Evolutionary conservation across 2,888 invertebrate species (phyloP), one percentile per base, ranked within the genome.

Genomic region (Xestia xanthographa): DNA sequence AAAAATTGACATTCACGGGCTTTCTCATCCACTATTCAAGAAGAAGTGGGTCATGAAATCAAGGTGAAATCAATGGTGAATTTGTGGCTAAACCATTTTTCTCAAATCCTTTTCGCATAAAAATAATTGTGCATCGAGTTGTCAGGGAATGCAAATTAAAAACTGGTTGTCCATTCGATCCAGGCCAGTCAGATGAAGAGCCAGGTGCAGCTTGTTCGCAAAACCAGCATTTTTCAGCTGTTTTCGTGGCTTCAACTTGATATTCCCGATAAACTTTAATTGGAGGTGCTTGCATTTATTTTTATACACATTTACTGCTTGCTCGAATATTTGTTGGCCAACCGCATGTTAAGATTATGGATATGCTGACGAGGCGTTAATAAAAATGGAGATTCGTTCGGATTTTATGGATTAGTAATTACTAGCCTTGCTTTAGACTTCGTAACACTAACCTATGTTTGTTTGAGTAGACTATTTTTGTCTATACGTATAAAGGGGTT

Each of bases 241-340:
- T 65, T 75, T 75, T 72, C n/a, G n/a, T 50, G 86, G 79, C 74
- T 72, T 29, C 62, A 67, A 56, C 43, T 62, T 77, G 78, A 86
- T 87, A 65, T 74, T 62, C 63, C 53, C 69, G 78, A 86, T 84
- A 80, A 87, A 82, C 65, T 75, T 82, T 79, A 82, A 84, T 86
- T 79, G 66, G 68, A 34, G 62, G 38, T 34, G 50, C n/a, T 62
- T 70, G 66, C 77, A 58, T 80, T 78, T 77, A 81, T 74, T 86
- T 81, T 78, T 82, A 83, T 71, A 79, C 80, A 76, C 68, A 76
- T 72, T 67, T 58, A 78, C 75, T 68, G 80, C 71, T 62, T 58
- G 34, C 26, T 38, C 56, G 66, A 60, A 72, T 79, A 70, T 83
- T 71, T 60, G 72, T 62, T 56, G 66, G 72, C 68, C 38, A 58